Base-by-base conservation (phyloP, 2,888 invertebrate genomes). In the Philopedon plagiatum region DNA sequence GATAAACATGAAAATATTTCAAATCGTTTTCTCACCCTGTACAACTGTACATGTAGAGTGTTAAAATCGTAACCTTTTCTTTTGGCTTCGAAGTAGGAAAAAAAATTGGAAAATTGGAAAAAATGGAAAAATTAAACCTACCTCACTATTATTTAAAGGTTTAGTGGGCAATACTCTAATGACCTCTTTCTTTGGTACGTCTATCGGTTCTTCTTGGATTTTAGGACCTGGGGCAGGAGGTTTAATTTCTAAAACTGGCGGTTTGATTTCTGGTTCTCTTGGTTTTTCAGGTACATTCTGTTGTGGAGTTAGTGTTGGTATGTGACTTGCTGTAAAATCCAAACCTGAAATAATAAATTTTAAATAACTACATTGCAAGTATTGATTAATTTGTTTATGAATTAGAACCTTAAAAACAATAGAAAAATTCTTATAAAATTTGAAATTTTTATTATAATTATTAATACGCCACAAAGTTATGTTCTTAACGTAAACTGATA, bases 131-230 rank as follows among this genome's bases (percentile, higher is more conserved):
- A 26, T 23, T 15, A 32, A 13, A n/a, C 29, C 46, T 60, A 71
- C 88, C 78, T 90, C 90, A 0, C 92, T 89, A 80, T 96, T 94
- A 57, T 76, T 79, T 32, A 82, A 66, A n/a, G 79, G 71, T 71
- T 82, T 81, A 60, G 80, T 79, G 15, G 78, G 77, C 19, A 81
- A 60, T 18, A 81, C 71, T 54, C 80, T 80, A 5, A 78, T 57
- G 26, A 41, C 34, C 44, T 80, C 72, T 79, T 84, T 76, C 73
- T 67, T 64, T 63, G 78, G 56, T 5, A 61, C 34, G 49, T 77
- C 75, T 69, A 76, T 57, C 5, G 60, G 51, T 56, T 77, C 74
- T 44, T 76, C 76, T 34, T 75, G 76, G n/a, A 49, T 26, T 46
- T 56, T 46, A 0, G 61, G 32, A 8, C n/a, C 71, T 5, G 39